Base-by-base conservation (phyloP, 2,797 vertebrate genomes). In the Nothura maculosa region DNA sequence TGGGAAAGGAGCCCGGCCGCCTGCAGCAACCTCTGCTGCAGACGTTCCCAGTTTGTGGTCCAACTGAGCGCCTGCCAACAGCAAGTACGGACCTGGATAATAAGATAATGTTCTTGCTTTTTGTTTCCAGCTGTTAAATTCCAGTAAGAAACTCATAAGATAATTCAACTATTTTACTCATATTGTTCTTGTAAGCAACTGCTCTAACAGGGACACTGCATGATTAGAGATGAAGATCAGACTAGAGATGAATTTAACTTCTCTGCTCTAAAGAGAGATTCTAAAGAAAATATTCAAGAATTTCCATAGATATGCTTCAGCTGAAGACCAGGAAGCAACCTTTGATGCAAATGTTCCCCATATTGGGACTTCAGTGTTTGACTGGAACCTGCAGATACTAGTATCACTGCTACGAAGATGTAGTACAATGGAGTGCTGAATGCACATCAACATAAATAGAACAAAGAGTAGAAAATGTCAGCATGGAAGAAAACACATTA, bases 71-170 rank as follows among this genome's bases (percentile, higher is more conserved):
- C n/a, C 54, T 95, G 78, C 93, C 93, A 95, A 82, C 13, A 68
- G 68, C 90, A 89, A 85, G 87, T 58, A 83, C 1, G 12, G 32
- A 92, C 92, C 72, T 94, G 94, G 72, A 72, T 55, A 43, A 30
- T 9, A 60, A 38, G 61, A 80, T 75, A 58, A 34, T 84, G 42
- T 85, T 89, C 78, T 92, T 45, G 54, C 50, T 60, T 93, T 81
- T 92, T 81, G 42, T 75, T 95, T 89, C 88, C 93, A 92, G 90
- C 78, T 92, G 83, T 78, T 91, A 89, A 86, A 93, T 91, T 85
- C 57, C 83, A 90, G 78, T 47, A 75, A 82, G 61, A 93, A 91
- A 87, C 14, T n/a, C 0, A 0, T 45, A 90, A 61, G 48, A 84
- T 60, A 86, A 77, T 54, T 82, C 16, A 68, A 78, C 74, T 89